Conservation (phyloP, 2,113 vertebrate genomes). For the Ailuropoda melanoleuca region DNA sequence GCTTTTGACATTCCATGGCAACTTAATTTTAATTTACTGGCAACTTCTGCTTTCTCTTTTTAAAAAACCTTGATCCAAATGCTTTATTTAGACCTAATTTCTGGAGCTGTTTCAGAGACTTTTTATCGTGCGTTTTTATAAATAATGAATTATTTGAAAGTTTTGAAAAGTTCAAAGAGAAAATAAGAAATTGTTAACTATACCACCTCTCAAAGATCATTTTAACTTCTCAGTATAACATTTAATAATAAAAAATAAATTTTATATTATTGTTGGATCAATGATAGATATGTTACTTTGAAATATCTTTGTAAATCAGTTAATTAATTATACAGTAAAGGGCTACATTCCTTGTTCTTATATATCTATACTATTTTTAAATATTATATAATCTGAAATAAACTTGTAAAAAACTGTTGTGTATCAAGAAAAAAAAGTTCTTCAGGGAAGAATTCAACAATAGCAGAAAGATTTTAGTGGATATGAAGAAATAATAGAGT, state of each 20-base stretch:
- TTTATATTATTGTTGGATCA: background rate
- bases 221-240: background rate
- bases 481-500: conserved; percentile 85
- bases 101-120: rapidly evolving
- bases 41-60: background rate
- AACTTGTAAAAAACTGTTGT: conserved; percentile 45
- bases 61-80: background rate
- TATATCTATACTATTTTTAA: conserved; percentile 60
- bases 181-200: background rate
- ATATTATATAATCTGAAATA: conserved; percentile 23
- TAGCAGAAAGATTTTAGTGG: conserved; percentile 78
- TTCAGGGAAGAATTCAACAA: conserved; percentile 83
- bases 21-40: background rate
- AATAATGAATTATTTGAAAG: background rate
- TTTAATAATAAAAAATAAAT: background rate
- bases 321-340: background rate
- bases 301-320: background rate
- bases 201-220: background rate
- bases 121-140: background rate
- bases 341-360: background rate
- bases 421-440: conserved; percentile 66
- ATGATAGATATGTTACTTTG: background rate
- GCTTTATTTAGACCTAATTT: background rate
- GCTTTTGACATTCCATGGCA: background rate
- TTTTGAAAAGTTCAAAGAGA: background rate